Evolutionary conservation across 2,797 vertebrate genomes (phyloP).

Genomic region (Schizopygopsis malacanthus): DNA sequence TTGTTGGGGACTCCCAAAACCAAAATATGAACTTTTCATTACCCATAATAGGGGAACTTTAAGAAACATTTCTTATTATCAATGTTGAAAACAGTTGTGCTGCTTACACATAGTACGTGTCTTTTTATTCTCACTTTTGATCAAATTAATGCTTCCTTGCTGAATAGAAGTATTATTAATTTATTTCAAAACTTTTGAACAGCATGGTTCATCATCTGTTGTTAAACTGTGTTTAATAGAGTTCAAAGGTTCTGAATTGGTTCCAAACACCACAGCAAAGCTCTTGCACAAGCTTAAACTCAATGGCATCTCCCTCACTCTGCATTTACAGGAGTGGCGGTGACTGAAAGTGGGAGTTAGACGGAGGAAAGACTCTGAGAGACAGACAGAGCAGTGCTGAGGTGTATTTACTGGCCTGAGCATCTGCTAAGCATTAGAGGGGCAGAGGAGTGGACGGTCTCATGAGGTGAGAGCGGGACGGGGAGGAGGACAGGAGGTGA

Average conservation of each 20-base stretch:
- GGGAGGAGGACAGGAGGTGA: constrained; percentile 21
- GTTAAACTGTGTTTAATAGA: not conserved
- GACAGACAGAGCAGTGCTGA: not conserved
- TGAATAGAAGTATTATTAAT: not conserved
- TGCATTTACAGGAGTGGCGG: not conserved
- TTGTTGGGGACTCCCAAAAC: too few relatives aligned
- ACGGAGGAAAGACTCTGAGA: not conserved
- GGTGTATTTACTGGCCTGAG: constrained; percentile 16
- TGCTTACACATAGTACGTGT: not conserved
- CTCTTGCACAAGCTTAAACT: not conserved
- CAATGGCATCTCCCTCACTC: not conserved
- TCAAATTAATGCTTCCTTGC: not conserved
- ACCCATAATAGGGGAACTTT: too few relatives aligned
- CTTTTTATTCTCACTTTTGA: not conserved
- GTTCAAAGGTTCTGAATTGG: not conserved
- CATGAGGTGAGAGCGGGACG: constrained; percentile 14
- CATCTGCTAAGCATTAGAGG: constrained; percentile 57
- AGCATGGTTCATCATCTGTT: not conserved
- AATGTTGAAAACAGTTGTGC: not conserved
- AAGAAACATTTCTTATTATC: not conserved
- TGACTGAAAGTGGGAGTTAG: constrained; percentile 9
- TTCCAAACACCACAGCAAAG: not conserved
- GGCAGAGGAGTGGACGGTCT: not conserved
- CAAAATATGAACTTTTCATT: too few relatives aligned
- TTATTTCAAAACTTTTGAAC: not conserved